Evolutionary conservation across 1,140 invertebrate genomes (phyloP).

Genomic region (Drosophila grimshawi): DNA sequence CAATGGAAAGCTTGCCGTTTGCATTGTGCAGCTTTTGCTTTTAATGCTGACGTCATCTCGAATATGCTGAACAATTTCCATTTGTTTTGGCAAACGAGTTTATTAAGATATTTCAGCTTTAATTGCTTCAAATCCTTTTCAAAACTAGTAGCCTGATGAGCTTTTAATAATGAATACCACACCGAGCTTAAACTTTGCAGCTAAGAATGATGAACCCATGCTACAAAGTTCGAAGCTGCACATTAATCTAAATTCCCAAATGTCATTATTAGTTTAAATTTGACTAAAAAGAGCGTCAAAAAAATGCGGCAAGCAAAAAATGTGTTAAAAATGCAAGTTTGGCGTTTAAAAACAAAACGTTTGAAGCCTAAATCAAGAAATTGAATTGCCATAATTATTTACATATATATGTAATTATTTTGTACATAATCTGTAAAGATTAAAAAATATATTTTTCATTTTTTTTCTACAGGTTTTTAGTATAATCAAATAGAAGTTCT

Average conservation of each 20-base stretch:
- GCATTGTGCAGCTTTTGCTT: constrained; percentile 33
- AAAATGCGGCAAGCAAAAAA: background rate
- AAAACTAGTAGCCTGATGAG: constrained; percentile 52
- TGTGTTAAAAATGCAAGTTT: background rate
- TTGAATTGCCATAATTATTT: no score
- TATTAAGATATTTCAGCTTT: constrained; percentile 30
- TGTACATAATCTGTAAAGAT: no score
- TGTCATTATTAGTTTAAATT: constrained; percentile 31
- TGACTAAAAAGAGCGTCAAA: background rate
- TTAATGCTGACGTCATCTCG: constrained; percentile 33
- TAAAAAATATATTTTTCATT: no score
- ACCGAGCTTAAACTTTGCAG: background rate
- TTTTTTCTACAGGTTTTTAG: no score
- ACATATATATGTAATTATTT: no score
- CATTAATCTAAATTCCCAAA: constrained; percentile 17
- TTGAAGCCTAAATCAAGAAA: no score
- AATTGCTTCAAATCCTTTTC: background rate
- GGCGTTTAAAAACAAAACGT: background rate
- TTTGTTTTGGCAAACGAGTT: background rate
- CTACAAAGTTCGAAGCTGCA: constrained; percentile 19
- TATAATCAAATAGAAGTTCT: no score
- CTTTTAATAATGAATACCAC: constrained; percentile 35
- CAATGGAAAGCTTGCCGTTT: constrained; percentile 18
- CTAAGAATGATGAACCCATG: constrained; percentile 5
- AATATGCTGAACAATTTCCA: constrained; percentile 8